Base-by-base conservation (phyloP, 1,140 invertebrate genomes). In the Liolophura sinensis region DNA sequence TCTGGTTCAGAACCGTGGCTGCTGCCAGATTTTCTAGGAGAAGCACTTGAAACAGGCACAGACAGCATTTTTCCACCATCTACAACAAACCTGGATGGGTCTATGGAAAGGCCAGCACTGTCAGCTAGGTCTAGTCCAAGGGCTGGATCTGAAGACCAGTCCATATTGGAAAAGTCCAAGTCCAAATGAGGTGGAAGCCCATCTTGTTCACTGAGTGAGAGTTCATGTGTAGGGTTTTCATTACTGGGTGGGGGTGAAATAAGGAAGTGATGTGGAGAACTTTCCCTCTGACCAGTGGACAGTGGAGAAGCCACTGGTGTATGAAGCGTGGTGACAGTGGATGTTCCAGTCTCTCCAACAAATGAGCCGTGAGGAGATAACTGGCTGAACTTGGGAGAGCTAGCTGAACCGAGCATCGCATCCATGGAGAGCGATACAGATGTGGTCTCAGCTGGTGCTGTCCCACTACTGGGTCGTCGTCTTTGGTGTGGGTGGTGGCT, bases 401-500 rank as follows among this genome's bases (percentile, higher is more conserved):
- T 54, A 7, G n/a, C 1, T 3, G 51, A n/a, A 7, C n/a, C 24
- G 3, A 54, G 51, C 51, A 24, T 54, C 24, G n/a, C n/a, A 54
- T 20, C n/a, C n/a, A 54, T 24, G 51, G 51, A n/a, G 20, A 65
- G 56, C 25, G 58, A 55, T 11, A 60, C 49, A 6, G 69, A 67
- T 12, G 67, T 40, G 31, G 51, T 52, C 18, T 51, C 69, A 20
- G 73, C 65, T 20, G 73, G 58, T 46, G 72, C 55, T n/a, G 69
- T 61, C 15, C 60, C 16, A 18, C 68, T 73, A 24, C 59, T 76
- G 70, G 49, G 69, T 67, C 48, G 65, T 87, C 1, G 88, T 89
- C 0, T 87, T 88, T n/a, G 90, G 90, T 0, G 91, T 91, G 7
- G 89, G 85, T 15, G 92, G 73, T 12, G 79, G 90, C 72, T 93